phyloP scores from a whole-genome alignment of 2,113 vertebrate species.

The Myxocyprinus asiaticus region DNA sequence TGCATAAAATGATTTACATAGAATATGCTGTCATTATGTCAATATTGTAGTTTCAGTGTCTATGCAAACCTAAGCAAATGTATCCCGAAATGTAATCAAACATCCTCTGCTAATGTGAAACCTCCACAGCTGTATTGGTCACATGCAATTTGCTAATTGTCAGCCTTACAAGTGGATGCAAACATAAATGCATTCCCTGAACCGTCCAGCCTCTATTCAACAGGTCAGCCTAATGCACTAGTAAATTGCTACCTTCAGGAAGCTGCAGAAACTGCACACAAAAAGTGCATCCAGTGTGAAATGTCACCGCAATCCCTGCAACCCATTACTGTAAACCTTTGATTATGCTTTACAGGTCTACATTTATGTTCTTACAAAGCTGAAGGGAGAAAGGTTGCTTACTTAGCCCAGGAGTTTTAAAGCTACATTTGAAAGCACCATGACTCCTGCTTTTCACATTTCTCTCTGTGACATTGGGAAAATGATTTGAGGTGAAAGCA shows the following conservation, averaged over 20 bases:
- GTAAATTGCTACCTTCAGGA: conserved; percentile 46
- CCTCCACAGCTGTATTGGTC: neutral
- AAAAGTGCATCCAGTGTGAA: conserved; percentile 36
- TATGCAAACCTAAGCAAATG: no score
- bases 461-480: conserved; percentile 1
- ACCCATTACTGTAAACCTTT: conserved; percentile 31
- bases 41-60: no score
- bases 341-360: conserved; percentile 22
- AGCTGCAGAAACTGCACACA: neutral
- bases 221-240: conserved; percentile 7
- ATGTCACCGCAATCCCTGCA: conserved; percentile 22
- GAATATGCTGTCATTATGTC: no score
- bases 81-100: no score
- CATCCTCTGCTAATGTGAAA: neutral
- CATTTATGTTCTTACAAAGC: neutral
- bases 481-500: conserved; percentile 10
- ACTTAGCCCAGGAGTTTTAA: neutral
- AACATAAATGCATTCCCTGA: conserved; percentile 6
- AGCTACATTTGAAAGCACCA: conserved; percentile 19
- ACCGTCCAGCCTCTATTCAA: conserved; percentile 27
- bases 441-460: neutral
- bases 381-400: conserved; percentile 14
- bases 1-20: no score
- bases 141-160: conserved; percentile 43
- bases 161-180: neutral